Percentiles rank a stretch among this genome's conserved stretches.
Evolutionary conservation across 2,113 vertebrate species (phyloP).

Genomic region (Cephalopterus ornatus): DNA sequence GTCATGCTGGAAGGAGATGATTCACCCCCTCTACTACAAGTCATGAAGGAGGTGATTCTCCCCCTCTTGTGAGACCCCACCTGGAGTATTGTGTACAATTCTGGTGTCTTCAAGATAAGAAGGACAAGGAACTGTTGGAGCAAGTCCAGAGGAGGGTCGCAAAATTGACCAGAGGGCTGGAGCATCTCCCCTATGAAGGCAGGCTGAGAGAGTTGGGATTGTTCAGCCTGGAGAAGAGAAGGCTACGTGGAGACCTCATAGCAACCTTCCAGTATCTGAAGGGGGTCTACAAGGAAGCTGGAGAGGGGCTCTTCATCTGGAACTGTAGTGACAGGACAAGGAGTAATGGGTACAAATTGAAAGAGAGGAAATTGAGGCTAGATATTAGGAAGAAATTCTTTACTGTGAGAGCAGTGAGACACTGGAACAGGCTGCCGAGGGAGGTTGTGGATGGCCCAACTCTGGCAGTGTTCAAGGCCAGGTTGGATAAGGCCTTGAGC

Average conservation of each 20-base stretch:
- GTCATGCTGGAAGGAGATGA: background rate
- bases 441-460: background rate
- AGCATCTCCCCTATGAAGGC: background rate
- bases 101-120: too few species aligned
- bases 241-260: accelerated
- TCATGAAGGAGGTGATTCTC: background rate
- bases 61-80: too few species aligned
- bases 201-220: background rate
- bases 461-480: background rate
- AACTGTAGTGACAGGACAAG: background rate
- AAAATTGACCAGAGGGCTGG: background rate
- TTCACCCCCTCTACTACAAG: background rate
- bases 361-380: background rate
- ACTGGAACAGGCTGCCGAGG: background rate
- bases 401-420: background rate
- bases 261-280: background rate
- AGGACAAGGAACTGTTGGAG: too few species aligned
- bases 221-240: background rate
- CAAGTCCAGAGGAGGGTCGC: too few species aligned
- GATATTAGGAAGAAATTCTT: background rate
- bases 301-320: background rate
- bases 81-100: too few species aligned
- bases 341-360: background rate
- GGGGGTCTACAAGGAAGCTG: background rate
- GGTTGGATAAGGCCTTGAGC: background rate